phyloP scores from a whole-genome alignment of 2,888 invertebrate species.

The Ophioninae sp. region DNA sequence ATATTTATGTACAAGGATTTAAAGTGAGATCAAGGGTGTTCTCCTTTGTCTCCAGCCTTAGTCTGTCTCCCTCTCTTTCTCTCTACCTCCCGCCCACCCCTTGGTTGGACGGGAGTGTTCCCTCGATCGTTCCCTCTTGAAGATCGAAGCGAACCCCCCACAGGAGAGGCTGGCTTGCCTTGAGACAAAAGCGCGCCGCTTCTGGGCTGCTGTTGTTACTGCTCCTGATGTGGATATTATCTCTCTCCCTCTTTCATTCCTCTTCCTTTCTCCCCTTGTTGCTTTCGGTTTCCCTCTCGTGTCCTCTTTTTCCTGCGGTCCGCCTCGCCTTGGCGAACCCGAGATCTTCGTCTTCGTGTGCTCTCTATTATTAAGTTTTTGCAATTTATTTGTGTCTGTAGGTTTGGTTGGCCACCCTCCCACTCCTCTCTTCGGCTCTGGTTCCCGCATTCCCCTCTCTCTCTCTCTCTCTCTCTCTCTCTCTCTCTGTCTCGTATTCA shows the following conservation, averaged over 20 bases:
- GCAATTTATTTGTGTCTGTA: slow-evolving; percentile 81
- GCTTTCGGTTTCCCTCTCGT: slow-evolving; percentile 48
- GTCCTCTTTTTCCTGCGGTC: slow-evolving; percentile 17
- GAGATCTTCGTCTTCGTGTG: slow-evolving; percentile 60
- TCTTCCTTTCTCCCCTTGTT: slow-evolving; percentile 44
- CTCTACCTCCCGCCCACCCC: slow-evolving; percentile 28
- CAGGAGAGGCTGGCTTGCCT: slow-evolving; percentile 75
- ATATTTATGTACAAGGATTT: background rate
- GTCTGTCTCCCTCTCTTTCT: slow-evolving; percentile 25
- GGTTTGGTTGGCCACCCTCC: slow-evolving; percentile 63
- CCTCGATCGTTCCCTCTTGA: slow-evolving; percentile 61
- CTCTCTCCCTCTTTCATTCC: slow-evolving; percentile 47
- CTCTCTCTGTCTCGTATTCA: slow-evolving; percentile 16
- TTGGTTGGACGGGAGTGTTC: slow-evolving; percentile 71
- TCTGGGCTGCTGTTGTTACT: slow-evolving; percentile 58
- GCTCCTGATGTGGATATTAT: slow-evolving; percentile 44
- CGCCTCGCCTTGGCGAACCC: slow-evolving; percentile 39
- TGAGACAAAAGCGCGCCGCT: slow-evolving; percentile 76
- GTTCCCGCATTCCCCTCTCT: slow-evolving; percentile 36
- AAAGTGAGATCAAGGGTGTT: slow-evolving; percentile 31
- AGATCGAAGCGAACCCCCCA: slow-evolving; percentile 46
- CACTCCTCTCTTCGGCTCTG: slow-evolving; percentile 40
- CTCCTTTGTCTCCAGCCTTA: slow-evolving; percentile 53
- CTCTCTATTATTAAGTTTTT: slow-evolving; percentile 81
- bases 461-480: background rate